Percentiles rank a stretch among this genome's conserved stretches.
phyloP scores from a whole-genome alignment of 2,888 invertebrate species.

The Macaria notata region DNA sequence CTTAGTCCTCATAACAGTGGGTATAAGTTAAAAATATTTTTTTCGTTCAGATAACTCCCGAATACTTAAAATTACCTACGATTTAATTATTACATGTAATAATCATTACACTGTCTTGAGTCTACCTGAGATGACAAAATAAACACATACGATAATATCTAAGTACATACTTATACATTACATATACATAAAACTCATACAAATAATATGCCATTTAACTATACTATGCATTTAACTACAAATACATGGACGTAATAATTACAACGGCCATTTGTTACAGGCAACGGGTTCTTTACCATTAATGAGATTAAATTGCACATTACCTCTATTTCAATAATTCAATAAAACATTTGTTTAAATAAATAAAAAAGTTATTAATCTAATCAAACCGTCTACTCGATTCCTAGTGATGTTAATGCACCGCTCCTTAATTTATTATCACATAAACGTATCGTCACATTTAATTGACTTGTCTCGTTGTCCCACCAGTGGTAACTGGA shows the following conservation, averaged over 20 bases:
- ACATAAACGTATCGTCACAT: slow-evolving; percentile 21
- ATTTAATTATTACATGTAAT: too few relatives aligned
- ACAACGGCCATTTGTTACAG: slow-evolving; percentile 16
- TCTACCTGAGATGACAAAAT: too few relatives aligned
- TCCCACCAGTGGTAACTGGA: too few relatives aligned
- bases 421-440: slow-evolving; percentile 27
- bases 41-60: too few relatives aligned
- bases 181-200: not conserved
- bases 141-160: slow-evolving; percentile 12
- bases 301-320: slow-evolving; percentile 17
- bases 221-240: slow-evolving; percentile 4
- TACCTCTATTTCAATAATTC: not conserved
- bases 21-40: too few relatives aligned
- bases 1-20: too few relatives aligned
- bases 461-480: slow-evolving; percentile 5
- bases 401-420: slow-evolving; percentile 42
- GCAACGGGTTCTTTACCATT: slow-evolving; percentile 11
- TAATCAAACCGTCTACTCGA: slow-evolving; percentile 5
- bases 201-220: not conserved
- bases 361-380: not conserved
- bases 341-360: not conserved
- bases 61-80: too few relatives aligned
- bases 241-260: slow-evolving; percentile 24
- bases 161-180: slow-evolving; percentile 2
- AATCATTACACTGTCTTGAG: too few relatives aligned